Evolutionary conservation across 2,888 invertebrate genomes (phyloP), one percentile per base, ranked within the genome.

Genomic region (Drosophila flavopinicola): DNA sequence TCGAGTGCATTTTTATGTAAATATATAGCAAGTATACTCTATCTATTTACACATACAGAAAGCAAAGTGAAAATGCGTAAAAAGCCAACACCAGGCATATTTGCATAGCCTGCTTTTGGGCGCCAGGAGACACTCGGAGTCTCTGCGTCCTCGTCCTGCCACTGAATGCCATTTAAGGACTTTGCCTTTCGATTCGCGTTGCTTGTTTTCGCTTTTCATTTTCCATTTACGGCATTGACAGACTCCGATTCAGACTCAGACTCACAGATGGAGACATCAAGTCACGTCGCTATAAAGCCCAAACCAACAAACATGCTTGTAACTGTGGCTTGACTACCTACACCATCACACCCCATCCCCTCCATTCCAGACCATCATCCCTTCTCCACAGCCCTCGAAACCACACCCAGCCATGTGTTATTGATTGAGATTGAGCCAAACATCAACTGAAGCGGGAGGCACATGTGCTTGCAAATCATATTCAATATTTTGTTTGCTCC

Each of bases 1-100:
- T 86, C 82, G 78, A 80, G 80, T 86, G 87, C 87, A 80, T 80
- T 86, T 80, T 80, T 86, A 80, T 80, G 87, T 74, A 86, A 86
- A 80, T 78, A 80, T 78, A 64, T 32, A 20, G 25, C 11, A 42
- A 42, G 51, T 39, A 63, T 33, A 20, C 20, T 44, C 30, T 44
- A 7, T 7, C 17, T n/a, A 44, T 44, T 44, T 44, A 10, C 44
- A 44, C 7, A 42, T 7, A 24, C 20, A n/a, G 41, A 51, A 51
- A 56, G 76, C 37, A 75, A 80, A 74, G 69, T 73, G 82, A 66
- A 75, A 82, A 79, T 79, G 77, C 69, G 85, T 85, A 85, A 66
- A 70, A 71, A 66, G 66, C 45, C 76, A 75, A 60, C 72, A 66
- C 60, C 60, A 54, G 53, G 54, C 56, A 59, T 77, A 86, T 80